Evolutionary conservation across 2,797 vertebrate genomes (phyloP).

Genomic region (Macrochelys suwanniensis): DNA sequence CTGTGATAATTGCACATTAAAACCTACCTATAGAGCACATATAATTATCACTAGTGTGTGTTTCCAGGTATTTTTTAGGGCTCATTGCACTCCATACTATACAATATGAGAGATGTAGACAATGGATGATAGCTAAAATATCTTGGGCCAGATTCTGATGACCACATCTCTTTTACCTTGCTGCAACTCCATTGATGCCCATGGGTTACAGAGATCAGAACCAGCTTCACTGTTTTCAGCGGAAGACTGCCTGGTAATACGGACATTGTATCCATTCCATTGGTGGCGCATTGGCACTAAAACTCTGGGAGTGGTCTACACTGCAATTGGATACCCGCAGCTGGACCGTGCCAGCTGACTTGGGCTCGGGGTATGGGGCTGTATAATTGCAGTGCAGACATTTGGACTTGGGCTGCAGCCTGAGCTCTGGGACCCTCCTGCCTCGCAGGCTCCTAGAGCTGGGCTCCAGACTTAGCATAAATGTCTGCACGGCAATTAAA

Average conservation of each 20-base stretch:
- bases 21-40: not conserved
- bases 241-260: not conserved
- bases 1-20: not conserved
- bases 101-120: not conserved
- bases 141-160: not conserved
- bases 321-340: not conserved
- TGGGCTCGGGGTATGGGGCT: not conserved
- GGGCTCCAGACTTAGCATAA: too few species aligned
- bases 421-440: not conserved
- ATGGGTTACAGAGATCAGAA: not conserved
- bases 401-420: not conserved
- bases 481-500: too few species aligned
- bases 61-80: not conserved
- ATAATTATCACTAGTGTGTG: not conserved
- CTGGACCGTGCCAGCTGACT: not conserved
- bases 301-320: not conserved
- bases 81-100: not conserved
- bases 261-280: not conserved
- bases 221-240: not conserved
- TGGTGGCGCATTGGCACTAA: not conserved
- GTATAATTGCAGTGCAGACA: not conserved
- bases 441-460: not conserved
- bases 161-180: not conserved
- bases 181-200: too few species aligned
- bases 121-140: not conserved